phyloP scores from a whole-genome alignment of 2,888 invertebrate species.

The Microdon myrmicae region DNA sequence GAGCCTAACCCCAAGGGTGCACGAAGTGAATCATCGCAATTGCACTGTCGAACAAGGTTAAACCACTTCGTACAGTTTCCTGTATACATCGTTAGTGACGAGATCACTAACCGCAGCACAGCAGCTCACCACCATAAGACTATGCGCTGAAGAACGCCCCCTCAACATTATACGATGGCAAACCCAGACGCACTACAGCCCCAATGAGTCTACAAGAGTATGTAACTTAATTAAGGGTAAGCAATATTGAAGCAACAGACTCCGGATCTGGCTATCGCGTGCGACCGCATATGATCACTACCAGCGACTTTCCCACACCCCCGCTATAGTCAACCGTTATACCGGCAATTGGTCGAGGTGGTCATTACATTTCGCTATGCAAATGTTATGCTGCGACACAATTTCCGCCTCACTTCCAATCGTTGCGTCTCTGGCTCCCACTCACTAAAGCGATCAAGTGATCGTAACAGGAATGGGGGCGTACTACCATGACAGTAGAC shows the following conservation, averaged over 20 bases:
- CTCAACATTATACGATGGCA: slow-evolving; percentile 26
- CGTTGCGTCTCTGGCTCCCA: too few relatives aligned
- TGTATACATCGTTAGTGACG: too few relatives aligned
- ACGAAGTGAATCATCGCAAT: slow-evolving; percentile 11
- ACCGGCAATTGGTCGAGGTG: too few relatives aligned
- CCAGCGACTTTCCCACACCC: slow-evolving; percentile 39
- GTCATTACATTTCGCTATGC: too few relatives aligned
- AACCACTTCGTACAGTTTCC: slow-evolving; percentile 30
- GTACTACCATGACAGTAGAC: slow-evolving; percentile 10
- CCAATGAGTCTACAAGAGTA: neutral
- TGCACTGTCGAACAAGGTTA: slow-evolving; percentile 28
- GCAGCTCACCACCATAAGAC: slow-evolving; percentile 15
- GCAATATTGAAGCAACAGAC: too few relatives aligned
- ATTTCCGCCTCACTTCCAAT: too few relatives aligned
- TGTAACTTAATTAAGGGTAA: slow-evolving; percentile 45
- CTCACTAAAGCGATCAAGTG: too few relatives aligned
- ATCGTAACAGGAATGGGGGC: slow-evolving; percentile 34
- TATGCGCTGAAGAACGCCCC: slow-evolving; percentile 35
- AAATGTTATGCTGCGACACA: too few relatives aligned
- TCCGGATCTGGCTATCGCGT: slow-evolving; percentile 24
- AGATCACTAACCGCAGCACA: slow-evolving; percentile 18
- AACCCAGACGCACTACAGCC: slow-evolving; percentile 31
- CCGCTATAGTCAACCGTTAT: too few relatives aligned
- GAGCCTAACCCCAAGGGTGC: slow-evolving; percentile 23
- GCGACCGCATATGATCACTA: slow-evolving; percentile 17